These are phyloP conservation scores for Papilio demoleus DNA, from an alignment of 2,888 invertebrate species.

Conservation along the genomic window DNA sequence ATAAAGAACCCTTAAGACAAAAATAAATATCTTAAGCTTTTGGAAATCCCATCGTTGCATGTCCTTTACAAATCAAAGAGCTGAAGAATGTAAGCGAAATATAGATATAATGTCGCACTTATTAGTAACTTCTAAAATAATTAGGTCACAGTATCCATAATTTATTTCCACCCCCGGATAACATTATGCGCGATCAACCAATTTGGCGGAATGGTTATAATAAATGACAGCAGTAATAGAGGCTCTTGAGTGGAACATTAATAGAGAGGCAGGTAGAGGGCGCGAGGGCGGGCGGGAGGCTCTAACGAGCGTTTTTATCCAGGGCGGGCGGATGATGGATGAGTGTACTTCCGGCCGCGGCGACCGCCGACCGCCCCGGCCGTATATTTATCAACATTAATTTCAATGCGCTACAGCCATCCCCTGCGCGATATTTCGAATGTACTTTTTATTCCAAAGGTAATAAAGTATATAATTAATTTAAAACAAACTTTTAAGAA, in stretches of 20 bases:
- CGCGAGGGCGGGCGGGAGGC: slow-evolving; percentile 52
- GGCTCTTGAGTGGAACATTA: slow-evolving; percentile 81
- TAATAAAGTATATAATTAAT: slow-evolving; percentile 7
- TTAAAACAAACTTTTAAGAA: neutral
- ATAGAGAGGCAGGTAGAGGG: slow-evolving; percentile 77
- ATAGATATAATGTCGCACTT: neutral
- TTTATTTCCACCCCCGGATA: slow-evolving; percentile 55
- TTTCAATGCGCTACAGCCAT: slow-evolving; percentile 59
- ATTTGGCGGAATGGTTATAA: slow-evolving; percentile 82
- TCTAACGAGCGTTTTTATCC: slow-evolving; percentile 83
- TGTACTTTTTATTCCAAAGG: slow-evolving; percentile 11
- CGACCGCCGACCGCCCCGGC: slow-evolving; percentile 74
- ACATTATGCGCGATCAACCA: slow-evolving; percentile 70
- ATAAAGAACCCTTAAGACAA: too few species aligned
- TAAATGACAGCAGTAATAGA: slow-evolving; percentile 82
- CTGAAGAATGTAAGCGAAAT: neutral
- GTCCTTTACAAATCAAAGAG: neutral
- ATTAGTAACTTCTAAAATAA: slow-evolving; percentile 10
- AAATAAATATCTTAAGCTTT: neutral
- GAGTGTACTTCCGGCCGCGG: slow-evolving; percentile 76
- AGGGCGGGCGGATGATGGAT: slow-evolving; percentile 82
- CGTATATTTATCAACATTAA: slow-evolving; percentile 81
- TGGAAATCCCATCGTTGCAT: too few species aligned
- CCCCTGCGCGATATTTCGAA: slow-evolving; percentile 17
- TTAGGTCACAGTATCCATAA: slow-evolving; percentile 16